These are phyloP conservation scores for Acholoe squamosa DNA, from an alignment of 2,888 invertebrate genomes.

Conservation along the genomic window DNA sequence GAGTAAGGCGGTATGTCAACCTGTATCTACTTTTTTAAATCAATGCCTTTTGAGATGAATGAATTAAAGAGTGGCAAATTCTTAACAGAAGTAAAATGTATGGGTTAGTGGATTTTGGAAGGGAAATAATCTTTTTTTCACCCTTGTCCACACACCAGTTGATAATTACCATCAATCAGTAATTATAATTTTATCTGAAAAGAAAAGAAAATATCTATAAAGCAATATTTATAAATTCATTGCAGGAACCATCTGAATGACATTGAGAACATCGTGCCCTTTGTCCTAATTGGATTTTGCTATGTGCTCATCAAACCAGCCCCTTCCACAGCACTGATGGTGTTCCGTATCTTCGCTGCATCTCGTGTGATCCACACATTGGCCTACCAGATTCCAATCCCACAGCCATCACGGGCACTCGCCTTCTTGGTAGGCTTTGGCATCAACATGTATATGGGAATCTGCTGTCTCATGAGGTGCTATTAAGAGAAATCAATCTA, in stretches of 20 bases:
- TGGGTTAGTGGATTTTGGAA: too few species aligned
- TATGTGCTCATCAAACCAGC: constrained; percentile 87
- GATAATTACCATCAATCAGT: too few species aligned
- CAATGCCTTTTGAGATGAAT: too few species aligned
- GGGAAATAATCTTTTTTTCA: too few species aligned
- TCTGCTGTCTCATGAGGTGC: neutral
- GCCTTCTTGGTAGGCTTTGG: constrained; percentile 63
- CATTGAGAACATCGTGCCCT: constrained; percentile 88
- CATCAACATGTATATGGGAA: constrained; percentile 64
- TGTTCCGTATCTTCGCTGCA: constrained; percentile 86
- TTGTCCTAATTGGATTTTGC: constrained; percentile 86
- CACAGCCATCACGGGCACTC: constrained; percentile 66
- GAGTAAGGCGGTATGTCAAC: neutral
- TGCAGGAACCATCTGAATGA: constrained; percentile 89
- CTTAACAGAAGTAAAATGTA: too few species aligned
- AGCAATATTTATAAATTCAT: too few species aligned
- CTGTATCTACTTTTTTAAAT: too few species aligned
- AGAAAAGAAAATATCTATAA: too few species aligned
- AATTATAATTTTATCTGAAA: neutral
- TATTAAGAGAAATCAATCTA: constrained; percentile 13
- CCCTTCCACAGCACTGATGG: constrained; percentile 84
- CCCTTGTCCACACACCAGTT: neutral
- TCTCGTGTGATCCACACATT: constrained; percentile 87
- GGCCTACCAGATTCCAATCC: constrained; percentile 85
- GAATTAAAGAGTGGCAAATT: too few species aligned